Evolutionary conservation across 2,113 vertebrate genomes (phyloP), one percentile per base, ranked within the genome.

Genomic region (Tachuris rubrigastra): DNA sequence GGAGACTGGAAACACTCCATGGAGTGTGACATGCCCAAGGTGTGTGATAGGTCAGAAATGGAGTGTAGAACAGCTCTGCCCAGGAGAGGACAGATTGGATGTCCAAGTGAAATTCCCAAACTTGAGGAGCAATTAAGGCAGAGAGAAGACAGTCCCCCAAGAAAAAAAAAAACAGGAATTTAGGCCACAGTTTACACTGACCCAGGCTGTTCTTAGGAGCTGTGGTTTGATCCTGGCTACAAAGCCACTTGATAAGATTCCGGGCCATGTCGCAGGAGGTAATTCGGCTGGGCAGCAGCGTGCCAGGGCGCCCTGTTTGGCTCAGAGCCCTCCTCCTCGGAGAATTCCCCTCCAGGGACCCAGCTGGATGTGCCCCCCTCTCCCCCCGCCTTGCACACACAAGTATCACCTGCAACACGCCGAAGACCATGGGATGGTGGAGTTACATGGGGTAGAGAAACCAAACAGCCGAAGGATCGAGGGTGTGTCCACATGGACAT

Each of bases 201-300:
- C 71, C 88, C 67, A 44, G 42, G 78, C 90, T 90, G 85, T 89
- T 83, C 79, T 90, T 66, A 88, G 88, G 67, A 83, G 83, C 96
- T 83, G 82, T 1, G 3, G 68, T 62, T 91, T 93, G 94, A 92
- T 95, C 90, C 88, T 90, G 83, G 59, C 71, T 85, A 9, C 93
- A 97, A 94, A 95, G 87, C 90, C 74, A 30, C 71, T 84, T 84
- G 95, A 69, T 76, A 20, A 81, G 94, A 62, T 92, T 77, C 50
- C 17, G 4, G 5, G n/a, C 86, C 23, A 2, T 92, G 86, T 88
- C 0, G 0, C 74, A 76, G 75, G 85, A 80, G 82, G 53, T 94
- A 33, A 84, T 76, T 80, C 0, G 0, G 50, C 79, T 41, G 72
- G 72, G 74, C 71, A 76, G 60, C 42, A 59, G 62, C 4, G 0